These are phyloP conservation scores for Sitobion miscanthi DNA, from an alignment of 1,140 invertebrate species.

Conservation along the genomic window DNA sequence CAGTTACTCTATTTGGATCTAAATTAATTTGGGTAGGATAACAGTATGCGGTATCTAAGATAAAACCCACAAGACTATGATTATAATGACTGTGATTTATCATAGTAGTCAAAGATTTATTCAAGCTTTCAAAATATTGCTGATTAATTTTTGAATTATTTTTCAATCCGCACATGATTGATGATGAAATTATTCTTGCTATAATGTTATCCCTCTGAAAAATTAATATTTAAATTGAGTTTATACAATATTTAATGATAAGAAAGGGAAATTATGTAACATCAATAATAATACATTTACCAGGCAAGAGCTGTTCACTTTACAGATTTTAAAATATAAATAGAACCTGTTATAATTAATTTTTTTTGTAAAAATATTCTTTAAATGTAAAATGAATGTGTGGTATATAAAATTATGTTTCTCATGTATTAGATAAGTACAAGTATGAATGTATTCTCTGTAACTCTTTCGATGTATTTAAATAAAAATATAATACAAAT, in stretches of 20 bases:
- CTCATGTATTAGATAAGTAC: not conserved
- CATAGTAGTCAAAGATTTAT: conserved; percentile 19
- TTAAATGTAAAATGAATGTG: too few species aligned
- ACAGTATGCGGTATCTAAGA: conserved; percentile 29
- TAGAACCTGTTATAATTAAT: not conserved
- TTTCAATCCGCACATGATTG: conserved; percentile 22
- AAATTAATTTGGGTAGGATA: conserved; percentile 20
- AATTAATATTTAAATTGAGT: not conserved
- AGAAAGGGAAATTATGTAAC: not conserved
- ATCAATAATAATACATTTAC: not conserved
- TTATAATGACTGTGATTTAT: conserved; percentile 29
- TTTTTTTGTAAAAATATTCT: too few species aligned
- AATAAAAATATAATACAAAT: not conserved
- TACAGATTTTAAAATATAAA: not conserved
- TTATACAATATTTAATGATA: not conserved
- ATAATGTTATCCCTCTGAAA: conserved; percentile 33
- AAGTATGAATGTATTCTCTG: not conserved
- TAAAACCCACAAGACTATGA: not conserved
- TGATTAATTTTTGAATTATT: not conserved
- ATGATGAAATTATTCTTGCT: conserved; percentile 16
- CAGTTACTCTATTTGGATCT: conserved; percentile 2
- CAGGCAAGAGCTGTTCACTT: not conserved
- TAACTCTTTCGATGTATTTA: not conserved
- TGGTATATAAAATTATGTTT: not conserved
- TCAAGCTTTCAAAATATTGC: conserved; percentile 27